Percentiles rank a stretch among this genome's conserved stretches.
Conservation (phyloP, 2,797 vertebrate genomes). For the Parauchenoglanis ngamensis region DNA sequence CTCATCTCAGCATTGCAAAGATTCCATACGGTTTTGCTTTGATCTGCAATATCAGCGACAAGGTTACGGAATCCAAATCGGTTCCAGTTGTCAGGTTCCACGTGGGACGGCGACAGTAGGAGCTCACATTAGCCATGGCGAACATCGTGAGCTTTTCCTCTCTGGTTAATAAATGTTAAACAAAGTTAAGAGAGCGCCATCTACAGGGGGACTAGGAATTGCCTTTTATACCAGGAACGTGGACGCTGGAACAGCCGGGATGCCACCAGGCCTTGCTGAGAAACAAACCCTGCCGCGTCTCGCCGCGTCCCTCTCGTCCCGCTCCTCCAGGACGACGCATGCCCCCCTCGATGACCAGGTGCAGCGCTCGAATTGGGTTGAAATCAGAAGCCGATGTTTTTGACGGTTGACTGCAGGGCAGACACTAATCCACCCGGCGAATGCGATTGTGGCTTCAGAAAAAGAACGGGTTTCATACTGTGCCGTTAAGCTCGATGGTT, state of each 20-base stretch:
- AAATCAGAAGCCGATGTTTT: conserved; percentile 48
- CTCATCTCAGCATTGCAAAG: too few species aligned
- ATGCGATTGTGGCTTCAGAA: conserved; percentile 51
- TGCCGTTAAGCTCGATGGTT: conserved; percentile 54
- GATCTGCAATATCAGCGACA: too few species aligned
- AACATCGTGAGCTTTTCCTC: too few species aligned
- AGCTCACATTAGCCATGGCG: too few species aligned
- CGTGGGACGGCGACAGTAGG: too few species aligned
- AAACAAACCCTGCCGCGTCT: conserved; percentile 33
- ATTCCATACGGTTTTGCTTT: too few species aligned
- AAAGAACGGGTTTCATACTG: conserved; percentile 42
- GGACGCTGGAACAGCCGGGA: neutral
- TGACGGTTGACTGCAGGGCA: conserved; percentile 46
- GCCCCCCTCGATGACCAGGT: conserved; percentile 44
- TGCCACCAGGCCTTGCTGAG: too few species aligned
- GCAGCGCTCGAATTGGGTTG: conserved; percentile 42
- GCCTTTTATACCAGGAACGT: neutral
- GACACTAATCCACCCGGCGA: conserved; percentile 45
- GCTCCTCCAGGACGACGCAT: conserved; percentile 29
- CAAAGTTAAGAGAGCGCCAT: too few species aligned
- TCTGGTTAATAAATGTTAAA: too few species aligned
- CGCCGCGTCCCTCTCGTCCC: neutral
- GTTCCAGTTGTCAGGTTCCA: too few species aligned
- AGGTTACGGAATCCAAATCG: too few species aligned
- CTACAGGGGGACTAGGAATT: too few species aligned